Percentiles rank a stretch among this genome's conserved stretches.
phyloP scores from a whole-genome alignment of 1,140 invertebrate species.

The Stratiolaelaps scimitus region DNA sequence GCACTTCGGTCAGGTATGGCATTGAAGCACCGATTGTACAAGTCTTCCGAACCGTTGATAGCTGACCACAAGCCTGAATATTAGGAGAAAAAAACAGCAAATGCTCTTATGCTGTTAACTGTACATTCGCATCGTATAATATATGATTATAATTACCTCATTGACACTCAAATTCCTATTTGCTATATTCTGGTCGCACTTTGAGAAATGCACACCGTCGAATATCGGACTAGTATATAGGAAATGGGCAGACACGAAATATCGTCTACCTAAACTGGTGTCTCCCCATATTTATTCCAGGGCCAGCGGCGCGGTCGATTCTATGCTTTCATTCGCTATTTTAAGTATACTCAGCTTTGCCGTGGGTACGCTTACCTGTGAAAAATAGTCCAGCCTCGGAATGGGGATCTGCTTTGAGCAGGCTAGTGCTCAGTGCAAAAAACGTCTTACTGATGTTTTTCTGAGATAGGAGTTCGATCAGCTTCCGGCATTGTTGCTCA shows the following conservation, averaged over 20 bases:
- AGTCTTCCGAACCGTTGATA: conserved; percentile 3
- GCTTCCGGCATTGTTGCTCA: not conserved
- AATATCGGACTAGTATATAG: too few relatives aligned
- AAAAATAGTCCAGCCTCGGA: conserved; percentile 26
- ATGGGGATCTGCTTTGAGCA: not conserved
- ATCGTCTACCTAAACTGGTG: too few relatives aligned
- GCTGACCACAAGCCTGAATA: conserved; percentile 11
- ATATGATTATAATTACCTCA: too few relatives aligned
- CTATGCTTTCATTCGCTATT: not conserved
- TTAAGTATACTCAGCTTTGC: not conserved
- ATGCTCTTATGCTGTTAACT: too few relatives aligned
- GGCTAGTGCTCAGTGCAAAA: not conserved
- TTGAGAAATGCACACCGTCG: too few relatives aligned
- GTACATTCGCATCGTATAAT: too few relatives aligned
- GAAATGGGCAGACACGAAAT: too few relatives aligned
- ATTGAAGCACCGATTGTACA: conserved; percentile 5
- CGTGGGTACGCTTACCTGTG: not conserved
- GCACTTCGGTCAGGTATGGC: not conserved
- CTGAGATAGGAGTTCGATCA: not conserved
- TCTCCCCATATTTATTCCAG: too few relatives aligned
- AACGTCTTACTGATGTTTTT: conserved; percentile 6
- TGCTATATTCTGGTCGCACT: too few relatives aligned
- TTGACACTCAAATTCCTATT: too few relatives aligned
- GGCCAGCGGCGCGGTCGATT: too few relatives aligned
- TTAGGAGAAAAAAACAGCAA: not conserved